These are phyloP conservation scores for Triops longicaudatus DNA, from an alignment of 1,140 invertebrate species.

Conservation along the genomic window DNA sequence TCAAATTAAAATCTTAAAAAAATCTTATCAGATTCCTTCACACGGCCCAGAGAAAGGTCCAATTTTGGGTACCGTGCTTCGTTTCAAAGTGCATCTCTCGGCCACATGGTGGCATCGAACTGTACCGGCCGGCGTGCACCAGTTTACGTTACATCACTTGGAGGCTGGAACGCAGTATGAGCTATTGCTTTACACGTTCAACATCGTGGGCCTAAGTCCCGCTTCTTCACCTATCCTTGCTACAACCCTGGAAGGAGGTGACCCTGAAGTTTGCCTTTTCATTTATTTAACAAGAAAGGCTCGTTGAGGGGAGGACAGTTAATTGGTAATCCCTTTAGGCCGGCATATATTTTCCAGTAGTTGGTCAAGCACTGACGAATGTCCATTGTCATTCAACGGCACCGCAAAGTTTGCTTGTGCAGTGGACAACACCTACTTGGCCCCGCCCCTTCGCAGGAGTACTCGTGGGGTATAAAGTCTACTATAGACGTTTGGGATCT, in stretches of 20 bases:
- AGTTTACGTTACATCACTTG: background rate
- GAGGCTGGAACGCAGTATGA: slow-evolving; percentile 32
- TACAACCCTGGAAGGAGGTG: slow-evolving; percentile 24
- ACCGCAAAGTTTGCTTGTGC: slow-evolving; percentile 39
- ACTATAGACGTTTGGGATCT: slow-evolving; percentile 39
- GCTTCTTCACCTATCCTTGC: background rate
- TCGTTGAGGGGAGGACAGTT: background rate
- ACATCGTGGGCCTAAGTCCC: slow-evolving; percentile 18
- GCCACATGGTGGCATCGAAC: background rate
- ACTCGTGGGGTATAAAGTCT: slow-evolving; percentile 49
- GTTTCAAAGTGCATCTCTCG: background rate
- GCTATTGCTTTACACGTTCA: slow-evolving; percentile 33
- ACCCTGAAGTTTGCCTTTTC: slow-evolving; percentile 9
- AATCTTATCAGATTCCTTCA: background rate
- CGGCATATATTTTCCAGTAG: slow-evolving; percentile 37
- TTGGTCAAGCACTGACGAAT: slow-evolving; percentile 42
- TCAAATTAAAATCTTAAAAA: background rate
- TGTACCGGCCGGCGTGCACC: background rate
- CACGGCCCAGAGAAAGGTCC: background rate
- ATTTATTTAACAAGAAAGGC: background rate
- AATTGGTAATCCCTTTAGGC: slow-evolving; percentile 12
- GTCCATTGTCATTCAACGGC: slow-evolving; percentile 39
- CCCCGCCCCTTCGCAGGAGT: slow-evolving; percentile 49
- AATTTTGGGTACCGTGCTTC: background rate
- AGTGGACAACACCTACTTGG: slow-evolving; percentile 40